These are phyloP conservation scores for Archilochus colubris DNA, from an alignment of 2,113 vertebrate species.

Conservation along the genomic window DNA sequence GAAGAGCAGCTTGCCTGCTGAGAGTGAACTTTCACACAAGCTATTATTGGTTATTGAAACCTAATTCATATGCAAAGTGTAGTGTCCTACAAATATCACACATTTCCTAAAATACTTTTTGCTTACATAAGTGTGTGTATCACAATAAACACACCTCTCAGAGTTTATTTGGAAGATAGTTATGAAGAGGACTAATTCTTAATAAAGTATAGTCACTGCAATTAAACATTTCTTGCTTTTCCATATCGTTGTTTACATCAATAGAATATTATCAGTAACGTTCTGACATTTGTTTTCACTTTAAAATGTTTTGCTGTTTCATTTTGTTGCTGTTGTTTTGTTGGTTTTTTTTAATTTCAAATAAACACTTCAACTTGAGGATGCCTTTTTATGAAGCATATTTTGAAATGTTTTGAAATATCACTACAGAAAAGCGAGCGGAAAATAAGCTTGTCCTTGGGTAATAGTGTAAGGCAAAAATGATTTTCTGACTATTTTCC, in stretches of 20 bases:
- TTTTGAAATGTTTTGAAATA: neutral
- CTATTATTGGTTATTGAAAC: neutral
- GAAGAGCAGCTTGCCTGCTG: neutral
- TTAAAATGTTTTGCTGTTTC: neutral
- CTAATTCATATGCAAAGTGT: neutral
- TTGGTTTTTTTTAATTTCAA: neutral
- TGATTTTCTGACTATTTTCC: neutral
- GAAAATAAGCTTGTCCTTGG: neutral
- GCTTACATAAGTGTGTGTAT: neutral
- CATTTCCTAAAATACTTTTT: neutral
- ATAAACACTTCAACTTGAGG: neutral
- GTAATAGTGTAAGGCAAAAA: neutral
- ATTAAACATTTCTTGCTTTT: neutral
- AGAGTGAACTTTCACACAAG: neutral
- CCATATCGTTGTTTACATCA: neutral
- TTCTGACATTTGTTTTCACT: neutral
- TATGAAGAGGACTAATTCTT: neutral
- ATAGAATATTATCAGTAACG: neutral
- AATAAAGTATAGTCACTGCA: neutral
- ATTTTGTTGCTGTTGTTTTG: no score
- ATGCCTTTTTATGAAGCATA: neutral
- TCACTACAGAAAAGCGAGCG: neutral
- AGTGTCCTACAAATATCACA: neutral
- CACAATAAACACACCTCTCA: neutral
- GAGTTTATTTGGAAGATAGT: neutral